Percentiles rank a stretch among this genome's conserved stretches.
Conservation (phyloP, 1,140 invertebrate species). For the Heliconius congener region DNA sequence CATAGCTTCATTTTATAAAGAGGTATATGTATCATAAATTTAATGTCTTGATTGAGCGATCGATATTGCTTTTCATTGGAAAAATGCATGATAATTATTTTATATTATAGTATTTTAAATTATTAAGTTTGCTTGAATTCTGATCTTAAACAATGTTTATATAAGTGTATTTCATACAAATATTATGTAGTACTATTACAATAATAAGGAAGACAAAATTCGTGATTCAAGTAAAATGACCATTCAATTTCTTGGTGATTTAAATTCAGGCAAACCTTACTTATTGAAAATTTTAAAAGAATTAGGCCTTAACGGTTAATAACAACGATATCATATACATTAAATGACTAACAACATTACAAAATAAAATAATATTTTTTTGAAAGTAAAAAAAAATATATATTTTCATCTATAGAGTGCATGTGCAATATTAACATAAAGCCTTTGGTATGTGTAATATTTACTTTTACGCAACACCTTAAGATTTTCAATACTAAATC, state of each 20-base stretch:
- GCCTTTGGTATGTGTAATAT: constrained; percentile 13
- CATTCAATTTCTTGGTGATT: not conserved
- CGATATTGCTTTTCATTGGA: constrained; percentile 53
- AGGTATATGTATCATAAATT: constrained; percentile 25
- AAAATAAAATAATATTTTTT: not conserved
- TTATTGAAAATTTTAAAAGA: not conserved
- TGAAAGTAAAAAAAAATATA: not conserved
- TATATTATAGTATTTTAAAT: constrained; percentile 31
- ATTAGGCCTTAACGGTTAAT: not conserved
- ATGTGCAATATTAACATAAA: constrained; percentile 10
- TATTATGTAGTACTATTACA: not conserved
- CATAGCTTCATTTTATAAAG: constrained; percentile 50
- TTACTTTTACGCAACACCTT: not conserved
- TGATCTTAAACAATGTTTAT: constrained; percentile 11
- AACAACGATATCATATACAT: not conserved
- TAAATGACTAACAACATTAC: not conserved
- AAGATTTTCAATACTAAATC: not conserved
- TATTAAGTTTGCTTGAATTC: constrained; percentile 11
- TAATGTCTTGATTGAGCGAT: constrained; percentile 32
- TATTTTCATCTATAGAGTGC: constrained; percentile 12
- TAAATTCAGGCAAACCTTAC: not conserved
- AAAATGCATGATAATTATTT: constrained; percentile 56
- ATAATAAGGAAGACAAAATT: not conserved
- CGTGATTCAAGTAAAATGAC: not conserved
- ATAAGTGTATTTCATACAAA: not conserved